phyloP scores from a whole-genome alignment of 2,888 invertebrate species.

The Ophioninae sp. region DNA sequence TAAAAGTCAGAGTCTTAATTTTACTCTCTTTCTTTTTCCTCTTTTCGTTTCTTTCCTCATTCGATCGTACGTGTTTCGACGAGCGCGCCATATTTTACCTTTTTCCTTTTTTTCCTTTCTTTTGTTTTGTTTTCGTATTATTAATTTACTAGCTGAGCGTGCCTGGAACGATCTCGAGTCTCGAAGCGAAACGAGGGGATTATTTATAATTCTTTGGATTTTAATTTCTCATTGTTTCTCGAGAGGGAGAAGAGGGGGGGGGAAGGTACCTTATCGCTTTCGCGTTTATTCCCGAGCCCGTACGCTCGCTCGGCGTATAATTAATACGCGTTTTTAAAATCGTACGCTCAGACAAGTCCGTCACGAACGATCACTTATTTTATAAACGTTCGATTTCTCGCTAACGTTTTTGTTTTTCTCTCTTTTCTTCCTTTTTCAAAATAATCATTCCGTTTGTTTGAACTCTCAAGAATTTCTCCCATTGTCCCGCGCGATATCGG shows the following conservation, averaged over 20 bases:
- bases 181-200: slow-evolving; percentile 31
- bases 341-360: slow-evolving; percentile 5
- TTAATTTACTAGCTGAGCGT: slow-evolving; percentile 35
- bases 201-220: slow-evolving; percentile 50
- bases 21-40: background rate
- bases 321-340: slow-evolving; percentile 51
- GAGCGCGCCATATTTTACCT: background rate
- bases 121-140: slow-evolving; percentile 15
- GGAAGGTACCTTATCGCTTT: slow-evolving; percentile 45
- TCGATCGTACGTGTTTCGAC: slow-evolving; percentile 8
- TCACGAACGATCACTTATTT: slow-evolving; percentile 36
- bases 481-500: slow-evolving; percentile 70
- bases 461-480: slow-evolving; percentile 75
- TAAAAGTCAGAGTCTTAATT: background rate
- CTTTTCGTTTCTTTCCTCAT: background rate
- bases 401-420: slow-evolving; percentile 31
- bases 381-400: slow-evolving; percentile 59
- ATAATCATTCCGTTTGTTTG: slow-evolving; percentile 73
- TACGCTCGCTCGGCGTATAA: slow-evolving; percentile 29
- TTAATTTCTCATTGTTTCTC: slow-evolving; percentile 56
- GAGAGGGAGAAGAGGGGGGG: background rate
- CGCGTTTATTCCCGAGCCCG: slow-evolving; percentile 22
- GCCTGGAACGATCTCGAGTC: slow-evolving; percentile 16
- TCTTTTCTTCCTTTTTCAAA: slow-evolving; percentile 36
- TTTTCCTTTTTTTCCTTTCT: background rate